Evolutionary conservation across 2,888 invertebrate genomes (phyloP).

Genomic region (Philhelius pedissequus): DNA sequence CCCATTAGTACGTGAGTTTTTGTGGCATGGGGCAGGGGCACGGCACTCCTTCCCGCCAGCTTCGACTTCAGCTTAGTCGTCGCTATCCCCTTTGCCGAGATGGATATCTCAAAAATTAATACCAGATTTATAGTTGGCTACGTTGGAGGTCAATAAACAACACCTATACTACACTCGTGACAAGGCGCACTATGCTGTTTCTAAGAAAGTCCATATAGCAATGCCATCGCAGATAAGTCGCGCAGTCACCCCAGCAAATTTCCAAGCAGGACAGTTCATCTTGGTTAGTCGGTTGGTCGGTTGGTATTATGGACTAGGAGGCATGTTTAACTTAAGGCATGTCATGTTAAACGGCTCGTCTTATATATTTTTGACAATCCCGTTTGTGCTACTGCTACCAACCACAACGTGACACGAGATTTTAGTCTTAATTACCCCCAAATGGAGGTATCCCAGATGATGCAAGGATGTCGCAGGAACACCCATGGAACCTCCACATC

Average conservation of each 20-base stretch:
- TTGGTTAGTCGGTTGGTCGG: background rate
- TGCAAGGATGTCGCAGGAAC: slow-evolving; percentile 37
- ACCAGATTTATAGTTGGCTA: slow-evolving; percentile 66
- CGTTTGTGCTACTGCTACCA: slow-evolving; percentile 44
- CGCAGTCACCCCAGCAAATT: slow-evolving; percentile 52
- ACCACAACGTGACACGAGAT: slow-evolving; percentile 71
- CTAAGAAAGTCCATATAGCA: slow-evolving; percentile 59
- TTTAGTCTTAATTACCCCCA: slow-evolving; percentile 72
- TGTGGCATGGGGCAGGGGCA: background rate
- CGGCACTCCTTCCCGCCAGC: background rate
- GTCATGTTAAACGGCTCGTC: slow-evolving; percentile 67
- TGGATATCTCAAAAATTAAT: slow-evolving; percentile 64
- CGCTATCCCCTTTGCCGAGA: background rate
- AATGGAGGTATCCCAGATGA: slow-evolving; percentile 50
- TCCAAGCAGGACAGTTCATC: slow-evolving; percentile 62
- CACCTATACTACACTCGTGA: slow-evolving; percentile 58
- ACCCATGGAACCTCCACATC: slow-evolving; percentile 47
- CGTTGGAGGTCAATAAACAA: slow-evolving; percentile 68
- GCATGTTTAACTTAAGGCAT: slow-evolving; percentile 53
- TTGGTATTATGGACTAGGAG: background rate
- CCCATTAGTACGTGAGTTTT: slow-evolving; percentile 62
- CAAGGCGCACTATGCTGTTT: slow-evolving; percentile 56
- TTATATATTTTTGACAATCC: slow-evolving; percentile 68
- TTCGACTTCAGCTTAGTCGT: too few species aligned
- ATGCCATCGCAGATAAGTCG: slow-evolving; percentile 61